Conservation (phyloP, 2,797 vertebrate genomes). For the Sciurus vulgaris region DNA sequence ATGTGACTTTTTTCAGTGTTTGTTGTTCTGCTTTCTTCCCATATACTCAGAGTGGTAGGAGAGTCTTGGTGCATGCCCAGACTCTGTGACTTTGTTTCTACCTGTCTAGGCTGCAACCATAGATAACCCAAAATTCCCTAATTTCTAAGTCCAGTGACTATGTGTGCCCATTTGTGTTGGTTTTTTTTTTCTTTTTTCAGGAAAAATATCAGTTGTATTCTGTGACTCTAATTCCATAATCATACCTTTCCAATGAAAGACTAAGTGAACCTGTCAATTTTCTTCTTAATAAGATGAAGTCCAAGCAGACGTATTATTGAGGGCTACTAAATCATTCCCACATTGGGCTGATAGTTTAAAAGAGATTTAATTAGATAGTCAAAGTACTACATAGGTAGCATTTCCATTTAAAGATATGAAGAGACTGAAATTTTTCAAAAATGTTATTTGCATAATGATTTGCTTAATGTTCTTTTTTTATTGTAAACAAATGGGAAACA, state of each 20-base stretch:
- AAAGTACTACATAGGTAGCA: neutral
- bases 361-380: slow-evolving; percentile 47
- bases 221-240: slow-evolving; percentile 34
- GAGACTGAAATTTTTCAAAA: neutral
- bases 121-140: neutral
- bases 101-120: neutral
- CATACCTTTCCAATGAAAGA: neutral
- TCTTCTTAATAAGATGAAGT: slow-evolving; percentile 9
- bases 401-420: slow-evolving; percentile 23
- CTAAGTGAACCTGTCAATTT: neutral
- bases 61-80: neutral
- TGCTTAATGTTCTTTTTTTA: neutral
- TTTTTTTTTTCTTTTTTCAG: neutral
- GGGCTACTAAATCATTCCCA: neutral
- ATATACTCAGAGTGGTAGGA: neutral
- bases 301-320: neutral
- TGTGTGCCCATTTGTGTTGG: neutral
- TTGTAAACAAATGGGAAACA: too few species aligned
- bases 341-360: neutral
- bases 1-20: neutral
- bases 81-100: neutral
- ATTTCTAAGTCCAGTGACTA: slow-evolving; percentile 22
- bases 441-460: neutral
- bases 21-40: neutral
- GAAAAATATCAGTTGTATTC: neutral